phyloP scores from a whole-genome alignment of 2,888 invertebrate genomes.

The Drosophila mimetica region DNA sequence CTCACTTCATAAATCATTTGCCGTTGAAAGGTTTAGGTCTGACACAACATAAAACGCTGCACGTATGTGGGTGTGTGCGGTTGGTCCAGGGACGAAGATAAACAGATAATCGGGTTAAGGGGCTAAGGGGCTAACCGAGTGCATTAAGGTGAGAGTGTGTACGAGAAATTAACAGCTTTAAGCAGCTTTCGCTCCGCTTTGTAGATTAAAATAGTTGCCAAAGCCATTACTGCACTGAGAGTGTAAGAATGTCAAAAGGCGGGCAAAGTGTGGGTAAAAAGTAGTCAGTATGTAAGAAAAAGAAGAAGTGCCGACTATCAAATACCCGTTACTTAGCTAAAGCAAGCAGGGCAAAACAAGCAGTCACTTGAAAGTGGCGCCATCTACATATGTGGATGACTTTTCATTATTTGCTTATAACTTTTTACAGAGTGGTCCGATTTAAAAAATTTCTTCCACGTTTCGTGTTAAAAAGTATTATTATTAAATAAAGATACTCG shows the following conservation, averaged over 20 bases:
- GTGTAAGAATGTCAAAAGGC: neutral
- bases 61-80: neutral
- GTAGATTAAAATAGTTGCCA: slow-evolving; percentile 16
- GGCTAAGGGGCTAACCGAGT: slow-evolving; percentile 44
- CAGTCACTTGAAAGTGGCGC: too few relatives aligned
- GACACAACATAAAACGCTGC: slow-evolving; percentile 54
- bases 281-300: neutral
- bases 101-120: slow-evolving; percentile 51
- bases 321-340: too few relatives aligned
- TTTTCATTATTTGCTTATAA: too few relatives aligned
- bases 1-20: slow-evolving; percentile 75
- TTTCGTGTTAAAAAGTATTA: too few relatives aligned
- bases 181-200: slow-evolving; percentile 2
- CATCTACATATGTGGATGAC: too few relatives aligned
- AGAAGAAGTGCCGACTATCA: too few relatives aligned
- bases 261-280: neutral
- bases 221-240: neutral
- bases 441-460: too few relatives aligned
- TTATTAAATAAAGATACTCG: too few relatives aligned
- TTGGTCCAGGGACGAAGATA: slow-evolving; percentile 44
- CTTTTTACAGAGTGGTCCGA: too few relatives aligned
- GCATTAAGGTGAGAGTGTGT: slow-evolving; percentile 27
- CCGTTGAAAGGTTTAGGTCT: slow-evolving; percentile 69
- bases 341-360: too few relatives aligned
- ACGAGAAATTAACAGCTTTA: slow-evolving; percentile 25